phyloP scores from a whole-genome alignment of 2,113 vertebrate species.

The Triplophysa siluroides region DNA sequence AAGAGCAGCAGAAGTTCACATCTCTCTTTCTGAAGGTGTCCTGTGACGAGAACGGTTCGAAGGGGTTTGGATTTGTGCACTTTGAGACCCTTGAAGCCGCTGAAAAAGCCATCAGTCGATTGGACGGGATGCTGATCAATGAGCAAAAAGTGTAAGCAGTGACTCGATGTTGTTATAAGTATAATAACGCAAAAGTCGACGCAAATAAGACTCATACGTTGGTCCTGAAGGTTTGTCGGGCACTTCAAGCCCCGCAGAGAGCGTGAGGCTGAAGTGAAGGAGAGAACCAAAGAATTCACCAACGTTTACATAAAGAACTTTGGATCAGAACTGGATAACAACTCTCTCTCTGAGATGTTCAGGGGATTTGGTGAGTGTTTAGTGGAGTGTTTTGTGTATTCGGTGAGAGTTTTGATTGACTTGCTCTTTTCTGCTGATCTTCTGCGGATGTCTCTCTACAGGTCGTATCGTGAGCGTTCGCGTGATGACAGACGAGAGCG shows the following conservation, averaged over 20 bases:
- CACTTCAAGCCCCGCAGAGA: conserved; percentile 98
- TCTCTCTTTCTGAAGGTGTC: conserved; percentile 81
- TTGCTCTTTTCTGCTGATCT: conserved; percentile 76
- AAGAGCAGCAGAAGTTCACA: not conserved
- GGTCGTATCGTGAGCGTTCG: conserved; percentile 92
- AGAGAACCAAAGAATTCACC: conserved; percentile 93
- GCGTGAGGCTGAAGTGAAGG: conserved; percentile 92
- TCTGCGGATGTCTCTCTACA: conserved; percentile 55
- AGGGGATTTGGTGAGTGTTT: conserved; percentile 82
- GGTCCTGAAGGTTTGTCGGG: conserved; percentile 84
- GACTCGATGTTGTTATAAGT: not conserved
- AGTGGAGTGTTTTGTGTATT: not conserved
- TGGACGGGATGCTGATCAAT: conserved; percentile 98
- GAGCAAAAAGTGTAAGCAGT: conserved; percentile 97
- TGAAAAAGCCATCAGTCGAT: conserved; percentile 97
- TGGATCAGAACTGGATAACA: conserved; percentile 93
- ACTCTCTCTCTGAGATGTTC: conserved; percentile 93
- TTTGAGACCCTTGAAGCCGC: conserved; percentile 98
- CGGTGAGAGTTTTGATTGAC: no score
- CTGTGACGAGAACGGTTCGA: conserved; percentile 97
- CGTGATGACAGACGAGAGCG: conserved; percentile 92
- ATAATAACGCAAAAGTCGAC: no score
- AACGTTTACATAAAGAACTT: conserved; percentile 98
- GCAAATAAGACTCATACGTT: conserved; percentile 1
- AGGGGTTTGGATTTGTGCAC: conserved; percentile 98